Evolutionary conservation across 2,797 vertebrate species (phyloP), one percentile per base, ranked within the genome.

Genomic region (Geotrypetes seraphini): DNA sequence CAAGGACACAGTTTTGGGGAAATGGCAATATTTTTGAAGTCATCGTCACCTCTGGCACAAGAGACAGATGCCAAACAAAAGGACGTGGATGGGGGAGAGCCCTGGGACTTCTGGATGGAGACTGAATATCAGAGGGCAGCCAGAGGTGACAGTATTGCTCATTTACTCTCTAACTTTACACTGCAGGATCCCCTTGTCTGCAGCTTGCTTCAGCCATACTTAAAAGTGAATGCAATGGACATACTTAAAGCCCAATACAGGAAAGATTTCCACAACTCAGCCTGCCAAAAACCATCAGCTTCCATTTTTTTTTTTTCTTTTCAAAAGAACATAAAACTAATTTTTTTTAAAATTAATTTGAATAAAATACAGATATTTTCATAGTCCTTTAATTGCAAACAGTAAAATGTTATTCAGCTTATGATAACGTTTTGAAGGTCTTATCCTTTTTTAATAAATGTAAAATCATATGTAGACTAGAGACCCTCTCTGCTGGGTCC

Each of bases 21-120:
- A 99, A 78, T 99, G 96, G 95, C 96, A 98, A 91, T 99, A 96
- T 91, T 99, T 98, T 90, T 98, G 96, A 87, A 94, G 84, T 89
- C 94, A 92, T 90, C 91, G 90, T 90, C 86, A 80, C 86, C 87
- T 89, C 84, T 91, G 84, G 89, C 87, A 83, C 73, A 79, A 87
- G 88, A 86, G 78, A 90, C 85, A 87, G 85, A 78, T 84, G 67
- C 83, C n/a, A n/a, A 82, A 67, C 64, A 57, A 63, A 58, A 80
- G 74, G 82, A 86, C 78, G 77, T 63, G 84, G 85, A 63, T 61
- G 66, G 73, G 77, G 79, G 69, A 86, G 83, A 84, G n/a, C n/a
- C n/a, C n/a, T n/a, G n/a, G n/a, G n/a, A n/a, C n/a, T n/a, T n/a
- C n/a, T n/a, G n/a, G n/a, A n/a, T n/a, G n/a, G n/a, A n/a, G n/a